Conservation (phyloP, 2,888 invertebrate genomes). For the Acrobeloides nanus region DNA sequence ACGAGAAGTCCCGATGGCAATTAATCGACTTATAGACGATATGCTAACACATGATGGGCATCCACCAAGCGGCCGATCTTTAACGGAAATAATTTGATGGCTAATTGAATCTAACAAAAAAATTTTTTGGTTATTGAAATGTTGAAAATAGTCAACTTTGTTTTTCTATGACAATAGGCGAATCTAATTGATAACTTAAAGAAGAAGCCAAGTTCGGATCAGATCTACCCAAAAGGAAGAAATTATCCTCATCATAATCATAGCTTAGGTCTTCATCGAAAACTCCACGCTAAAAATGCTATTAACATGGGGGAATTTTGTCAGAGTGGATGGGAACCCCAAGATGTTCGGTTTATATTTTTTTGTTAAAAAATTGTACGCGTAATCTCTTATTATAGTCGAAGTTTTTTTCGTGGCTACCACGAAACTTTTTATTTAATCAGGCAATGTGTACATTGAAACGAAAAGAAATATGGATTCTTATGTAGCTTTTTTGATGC, state of each 20-base stretch:
- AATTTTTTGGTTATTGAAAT: neutral
- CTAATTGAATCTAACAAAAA: slow-evolving; percentile 31
- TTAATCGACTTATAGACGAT: slow-evolving; percentile 18
- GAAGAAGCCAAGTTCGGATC: slow-evolving; percentile 4
- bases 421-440: no score
- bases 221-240: slow-evolving; percentile 1
- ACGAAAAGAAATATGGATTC: no score
- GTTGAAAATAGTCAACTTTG: slow-evolving; percentile 15
- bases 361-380: no score
- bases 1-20: slow-evolving; percentile 40
- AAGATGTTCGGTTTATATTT: no score
- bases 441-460: no score
- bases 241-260: slow-evolving; percentile 9
- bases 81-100: slow-evolving; percentile 30
- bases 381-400: no score
- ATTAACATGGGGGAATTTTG: no score
- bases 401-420: no score
- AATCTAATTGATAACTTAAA: slow-evolving; percentile 26
- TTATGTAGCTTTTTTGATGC: no score
- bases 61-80: slow-evolving; percentile 23
- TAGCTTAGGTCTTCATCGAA: slow-evolving; percentile 4
- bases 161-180: slow-evolving; percentile 16
- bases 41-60: slow-evolving; percentile 27
- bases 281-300: neutral
- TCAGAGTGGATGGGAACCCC: no score